Percentiles rank a stretch among this genome's conserved stretches.
These are phyloP conservation scores for Siphonodentalium dalli DNA, from an alignment of 2,888 invertebrate species.

Conservation along the genomic window DNA sequence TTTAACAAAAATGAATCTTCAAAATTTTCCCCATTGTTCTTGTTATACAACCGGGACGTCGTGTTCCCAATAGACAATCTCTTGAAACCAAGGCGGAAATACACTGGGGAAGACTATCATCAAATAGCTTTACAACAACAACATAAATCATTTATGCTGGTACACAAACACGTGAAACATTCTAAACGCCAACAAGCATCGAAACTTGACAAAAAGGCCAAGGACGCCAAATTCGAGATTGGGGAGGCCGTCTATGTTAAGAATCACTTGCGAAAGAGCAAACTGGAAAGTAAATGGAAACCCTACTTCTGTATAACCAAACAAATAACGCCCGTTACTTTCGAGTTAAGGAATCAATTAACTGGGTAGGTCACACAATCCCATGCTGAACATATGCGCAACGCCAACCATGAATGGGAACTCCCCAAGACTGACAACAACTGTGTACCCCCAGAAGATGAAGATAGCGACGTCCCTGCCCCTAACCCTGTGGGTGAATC, in stretches of 20 bases:
- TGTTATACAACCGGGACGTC: slow-evolving; percentile 25
- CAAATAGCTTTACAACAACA: slow-evolving; percentile 26
- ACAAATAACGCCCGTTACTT: too few relatives aligned
- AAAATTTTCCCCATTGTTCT: slow-evolving; percentile 19
- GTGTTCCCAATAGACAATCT: slow-evolving; percentile 26
- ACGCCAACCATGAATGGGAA: too few relatives aligned
- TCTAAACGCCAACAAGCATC: slow-evolving; percentile 22
- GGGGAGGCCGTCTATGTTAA: slow-evolving; percentile 27
- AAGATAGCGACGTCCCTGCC: too few relatives aligned
- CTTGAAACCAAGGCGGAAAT: slow-evolving; percentile 20
- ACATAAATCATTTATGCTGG: slow-evolving; percentile 21
- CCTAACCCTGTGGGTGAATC: too few relatives aligned
- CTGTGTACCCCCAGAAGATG: too few relatives aligned
- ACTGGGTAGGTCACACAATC: too few relatives aligned
- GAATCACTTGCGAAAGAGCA: too few relatives aligned
- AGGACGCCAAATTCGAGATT: slow-evolving; percentile 19
- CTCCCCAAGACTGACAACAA: too few relatives aligned
- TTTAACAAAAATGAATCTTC: slow-evolving; percentile 23
- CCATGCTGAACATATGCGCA: too few relatives aligned
- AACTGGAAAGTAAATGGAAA: too few relatives aligned
- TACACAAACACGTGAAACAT: slow-evolving; percentile 15
- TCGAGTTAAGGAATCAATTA: too few relatives aligned
- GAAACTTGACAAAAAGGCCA: slow-evolving; percentile 21
- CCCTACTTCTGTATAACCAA: too few relatives aligned
- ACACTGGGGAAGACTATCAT: slow-evolving; percentile 21